Percentiles rank a stretch among this genome's conserved stretches.
Evolutionary conservation across 2,113 vertebrate species (phyloP).

Genomic region (Brachirus orientalis): DNA sequence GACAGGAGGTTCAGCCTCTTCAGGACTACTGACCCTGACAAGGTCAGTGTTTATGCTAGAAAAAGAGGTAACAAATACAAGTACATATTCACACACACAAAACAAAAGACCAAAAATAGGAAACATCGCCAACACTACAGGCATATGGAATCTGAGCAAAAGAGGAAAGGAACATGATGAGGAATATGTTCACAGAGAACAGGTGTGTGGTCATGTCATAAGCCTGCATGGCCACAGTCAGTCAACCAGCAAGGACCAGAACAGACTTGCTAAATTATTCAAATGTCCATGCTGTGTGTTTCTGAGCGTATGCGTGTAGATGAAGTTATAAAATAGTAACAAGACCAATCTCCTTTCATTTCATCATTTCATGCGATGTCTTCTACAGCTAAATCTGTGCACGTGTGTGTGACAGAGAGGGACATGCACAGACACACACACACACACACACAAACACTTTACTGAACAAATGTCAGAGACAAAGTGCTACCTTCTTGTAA

Average conservation of each 20-base stretch:
- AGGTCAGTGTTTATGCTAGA: no score
- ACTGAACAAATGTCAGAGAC: slow-evolving; percentile 35
- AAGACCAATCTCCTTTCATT: slow-evolving; percentile 63
- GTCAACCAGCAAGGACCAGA: slow-evolving; percentile 41
- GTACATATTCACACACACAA: no score
- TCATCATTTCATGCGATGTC: slow-evolving; percentile 47
- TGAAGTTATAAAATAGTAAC: slow-evolving; percentile 73
- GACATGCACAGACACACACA: no score
- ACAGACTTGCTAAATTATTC: slow-evolving; percentile 76
- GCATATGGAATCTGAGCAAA: not conserved
- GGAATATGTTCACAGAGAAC: no score
- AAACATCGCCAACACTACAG: no score
- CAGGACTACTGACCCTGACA: no score
- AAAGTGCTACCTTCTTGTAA: slow-evolving; percentile 35
- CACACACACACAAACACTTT: not conserved
- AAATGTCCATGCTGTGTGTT: slow-evolving; percentile 60
- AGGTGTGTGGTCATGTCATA: slow-evolving; percentile 5
- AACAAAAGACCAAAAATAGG: no score
- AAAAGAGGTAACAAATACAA: no score
- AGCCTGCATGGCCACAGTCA: slow-evolving; percentile 47
- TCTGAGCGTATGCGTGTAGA: slow-evolving; percentile 33
- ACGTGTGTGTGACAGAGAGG: not conserved
- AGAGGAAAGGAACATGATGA: slow-evolving; percentile 5
- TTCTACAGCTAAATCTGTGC: slow-evolving; percentile 30
- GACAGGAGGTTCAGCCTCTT: no score